Evolutionary conservation across 2,113 vertebrate species (phyloP).

Genomic region (Pomatostomus ruficeps): DNA sequence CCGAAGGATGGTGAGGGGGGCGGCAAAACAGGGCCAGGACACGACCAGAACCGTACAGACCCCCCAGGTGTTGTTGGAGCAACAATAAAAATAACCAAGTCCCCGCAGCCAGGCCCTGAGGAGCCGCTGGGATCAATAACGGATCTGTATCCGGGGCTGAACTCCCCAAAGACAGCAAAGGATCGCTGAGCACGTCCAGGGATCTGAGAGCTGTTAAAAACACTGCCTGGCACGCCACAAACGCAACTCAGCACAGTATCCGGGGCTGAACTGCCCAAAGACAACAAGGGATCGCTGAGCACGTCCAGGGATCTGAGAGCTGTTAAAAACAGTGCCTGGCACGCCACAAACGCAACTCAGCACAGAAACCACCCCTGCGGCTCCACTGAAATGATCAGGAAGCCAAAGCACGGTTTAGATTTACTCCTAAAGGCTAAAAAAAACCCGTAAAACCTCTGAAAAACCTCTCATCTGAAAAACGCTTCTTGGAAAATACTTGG

Average conservation of each 20-base stretch:
- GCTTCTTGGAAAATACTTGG: not conserved
- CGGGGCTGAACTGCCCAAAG: no score
- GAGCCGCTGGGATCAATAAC: not conserved
- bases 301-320: not conserved
- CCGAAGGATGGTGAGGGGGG: rapidly evolving
- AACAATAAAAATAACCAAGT: not conserved
- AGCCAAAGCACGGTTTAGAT: not conserved
- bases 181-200: not conserved
- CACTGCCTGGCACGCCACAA: not conserved
- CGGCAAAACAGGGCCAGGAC: not conserved
- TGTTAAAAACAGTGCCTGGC: not conserved
- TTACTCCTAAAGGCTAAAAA: not conserved
- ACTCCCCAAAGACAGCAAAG: not conserved
- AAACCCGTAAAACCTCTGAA: not conserved
- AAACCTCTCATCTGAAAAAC: not conserved
- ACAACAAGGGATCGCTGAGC: not conserved
- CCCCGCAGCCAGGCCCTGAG: not conserved
- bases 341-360: not conserved
- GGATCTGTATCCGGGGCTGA: not conserved
- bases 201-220: not conserved
- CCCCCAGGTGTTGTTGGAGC: not conserved
- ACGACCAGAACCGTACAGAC: rapidly evolving
- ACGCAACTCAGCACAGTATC: not conserved
- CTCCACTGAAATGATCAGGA: not conserved
- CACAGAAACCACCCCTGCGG: not conserved